These are phyloP conservation scores for Labeo rohita DNA, from an alignment of 2,113 vertebrate species.

Conservation along the genomic window DNA sequence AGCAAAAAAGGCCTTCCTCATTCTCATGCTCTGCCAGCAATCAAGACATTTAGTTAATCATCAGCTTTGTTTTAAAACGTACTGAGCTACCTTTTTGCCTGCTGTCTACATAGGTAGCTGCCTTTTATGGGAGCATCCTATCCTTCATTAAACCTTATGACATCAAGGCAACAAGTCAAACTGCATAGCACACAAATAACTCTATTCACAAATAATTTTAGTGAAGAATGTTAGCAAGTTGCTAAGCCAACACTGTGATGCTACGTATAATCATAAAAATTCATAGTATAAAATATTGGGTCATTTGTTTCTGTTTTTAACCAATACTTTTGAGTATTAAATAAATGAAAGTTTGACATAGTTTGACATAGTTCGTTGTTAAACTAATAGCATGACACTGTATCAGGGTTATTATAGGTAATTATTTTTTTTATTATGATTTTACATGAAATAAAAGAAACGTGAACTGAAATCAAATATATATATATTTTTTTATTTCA, in stretches of 20 bases:
- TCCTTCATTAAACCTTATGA: background rate
- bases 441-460: no score
- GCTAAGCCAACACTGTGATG: background rate
- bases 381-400: no score
- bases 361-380: no score
- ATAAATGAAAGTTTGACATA: background rate
- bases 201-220: background rate
- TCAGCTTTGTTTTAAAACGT: background rate
- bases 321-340: background rate
- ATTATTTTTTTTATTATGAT: no score
- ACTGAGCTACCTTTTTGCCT: background rate
- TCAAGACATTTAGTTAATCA: background rate
- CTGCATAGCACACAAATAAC: background rate
- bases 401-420: no score
- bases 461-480: no score
- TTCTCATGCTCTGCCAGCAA: background rate
- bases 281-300: background rate
- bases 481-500: no score
- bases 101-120: background rate
- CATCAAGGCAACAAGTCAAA: background rate
- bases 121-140: background rate
- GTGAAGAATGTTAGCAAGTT: background rate
- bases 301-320: background rate
- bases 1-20: constrained; percentile 15
- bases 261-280: background rate